A percentile compares a stretch with the other conserved stretches of the same genome.
Conservation (phyloP, 2,888 invertebrate species). For the Rosalia funebris region DNA sequence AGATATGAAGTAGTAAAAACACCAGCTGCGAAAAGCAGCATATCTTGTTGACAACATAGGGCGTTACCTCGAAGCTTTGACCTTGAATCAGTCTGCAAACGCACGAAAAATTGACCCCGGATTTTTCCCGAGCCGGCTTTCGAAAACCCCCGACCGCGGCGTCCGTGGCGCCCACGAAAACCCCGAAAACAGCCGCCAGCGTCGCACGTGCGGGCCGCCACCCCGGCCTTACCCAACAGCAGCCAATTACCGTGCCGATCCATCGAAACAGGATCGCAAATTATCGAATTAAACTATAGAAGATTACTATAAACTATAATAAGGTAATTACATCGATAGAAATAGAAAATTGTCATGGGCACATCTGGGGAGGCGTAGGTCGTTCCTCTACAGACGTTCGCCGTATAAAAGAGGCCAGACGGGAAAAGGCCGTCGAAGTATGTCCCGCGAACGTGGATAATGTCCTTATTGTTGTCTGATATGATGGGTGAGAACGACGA, state of each 20-base stretch:
- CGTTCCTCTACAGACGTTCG: constrained; percentile 36
- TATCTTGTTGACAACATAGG: too few relatives aligned
- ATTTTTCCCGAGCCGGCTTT: too few relatives aligned
- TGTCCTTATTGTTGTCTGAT: constrained; percentile 55
- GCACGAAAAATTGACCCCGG: too few relatives aligned
- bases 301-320: constrained; percentile 28
- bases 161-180: neutral
- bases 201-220: neutral
- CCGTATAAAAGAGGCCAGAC: constrained; percentile 35
- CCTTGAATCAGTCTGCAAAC: too few relatives aligned
- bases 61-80: too few relatives aligned
- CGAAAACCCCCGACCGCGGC: neutral
- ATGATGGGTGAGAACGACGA: constrained; percentile 76
- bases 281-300: constrained; percentile 39
- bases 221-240: constrained; percentile 23
- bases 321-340: constrained; percentile 34
- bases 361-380: constrained; percentile 25
- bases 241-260: constrained; percentile 34
- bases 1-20: too few relatives aligned
- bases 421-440: constrained; percentile 7
- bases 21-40: too few relatives aligned
- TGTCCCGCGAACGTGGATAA: constrained; percentile 33
- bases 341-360: constrained; percentile 41
- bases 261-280: constrained; percentile 39
- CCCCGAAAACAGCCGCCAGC: neutral